Evolutionary conservation across 2,888 invertebrate genomes (phyloP), one percentile per base, ranked within the genome.

Genomic region (Lasioglossum leucozonium): DNA sequence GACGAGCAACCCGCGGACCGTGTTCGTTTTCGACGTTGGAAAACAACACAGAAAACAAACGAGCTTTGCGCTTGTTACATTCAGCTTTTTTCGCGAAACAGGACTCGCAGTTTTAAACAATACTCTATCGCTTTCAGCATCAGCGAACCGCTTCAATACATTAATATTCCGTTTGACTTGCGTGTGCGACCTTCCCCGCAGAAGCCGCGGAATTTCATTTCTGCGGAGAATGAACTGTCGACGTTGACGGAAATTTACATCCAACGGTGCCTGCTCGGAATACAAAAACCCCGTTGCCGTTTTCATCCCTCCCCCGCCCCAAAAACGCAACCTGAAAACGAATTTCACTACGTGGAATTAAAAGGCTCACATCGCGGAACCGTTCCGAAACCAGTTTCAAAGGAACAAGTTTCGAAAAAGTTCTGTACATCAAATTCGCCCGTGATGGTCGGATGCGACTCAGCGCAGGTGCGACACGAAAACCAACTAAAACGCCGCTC

Each of bases 191-290:
- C 34, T 10, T 18, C 34, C 62, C 13, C 34, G 22, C 8, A 30
- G 65, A 18, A 5, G 34, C 30, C 11, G 13, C 11, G 22, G 47
- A 79, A 79, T 26, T 44, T 40, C 44, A 34, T 73, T 62, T 10
- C 62, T 16, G 22, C 26, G 40, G 16, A 26, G 30, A 30, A 34
- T 22, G 55, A 40, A 77, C 26, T n/a, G 40, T 69, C 69, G 13
- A 30, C 47, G 37, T 34, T 77, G 58, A 75, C 62, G 62, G 40
- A 62, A 62, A 67, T 77, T 77, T 51, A 69, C 44, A 37, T 51
- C 30, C 30, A 37, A 16, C n/a, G 26, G 44, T 26, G 16, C 5
- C 26, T 30, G n/a, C 11, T 26, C 18, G 71, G 58, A 58, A 26
- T 71, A 26, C 42, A 44, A 58, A 58, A 16, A 1, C 58, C 16